phyloP scores from a whole-genome alignment of 1,140 invertebrate species.

The Pemphigus obesinymphae region DNA sequence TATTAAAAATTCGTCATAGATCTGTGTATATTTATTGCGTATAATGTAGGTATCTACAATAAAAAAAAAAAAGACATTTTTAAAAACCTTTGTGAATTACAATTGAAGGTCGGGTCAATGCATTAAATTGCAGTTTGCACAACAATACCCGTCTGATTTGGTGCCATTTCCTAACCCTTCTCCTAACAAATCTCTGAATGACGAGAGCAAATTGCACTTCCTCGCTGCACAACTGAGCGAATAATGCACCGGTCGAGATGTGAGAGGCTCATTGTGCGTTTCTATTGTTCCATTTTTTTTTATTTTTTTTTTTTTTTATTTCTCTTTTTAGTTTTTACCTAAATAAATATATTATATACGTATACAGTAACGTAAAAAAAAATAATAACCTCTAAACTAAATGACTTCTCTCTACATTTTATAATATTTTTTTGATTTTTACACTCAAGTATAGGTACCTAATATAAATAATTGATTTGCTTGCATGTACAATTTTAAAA shows the following conservation, averaged over 20 bases:
- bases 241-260: no score
- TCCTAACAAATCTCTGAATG: neutral
- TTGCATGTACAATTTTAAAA: neutral
- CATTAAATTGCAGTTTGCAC: neutral
- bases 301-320: neutral
- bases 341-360: neutral
- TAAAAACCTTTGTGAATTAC: neutral
- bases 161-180: neutral
- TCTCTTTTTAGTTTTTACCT: neutral
- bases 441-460: neutral
- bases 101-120: constrained; percentile 1
- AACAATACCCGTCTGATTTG: constrained; percentile 2
- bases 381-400: neutral
- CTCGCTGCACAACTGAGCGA: neutral
- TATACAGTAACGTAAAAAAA: neutral
- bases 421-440: neutral
- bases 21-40: neutral
- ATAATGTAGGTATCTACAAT: neutral
- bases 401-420: neutral
- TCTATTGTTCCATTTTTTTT: neutral
- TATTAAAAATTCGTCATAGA: neutral
- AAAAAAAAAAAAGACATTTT: neutral
- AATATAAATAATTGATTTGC: neutral
- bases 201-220: constrained; percentile 13
- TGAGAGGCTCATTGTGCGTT: neutral